Percentiles rank a stretch among this genome's conserved stretches.
phyloP scores from a whole-genome alignment of 2,797 vertebrate species.

The Petrocephalus schoutedeni region DNA sequence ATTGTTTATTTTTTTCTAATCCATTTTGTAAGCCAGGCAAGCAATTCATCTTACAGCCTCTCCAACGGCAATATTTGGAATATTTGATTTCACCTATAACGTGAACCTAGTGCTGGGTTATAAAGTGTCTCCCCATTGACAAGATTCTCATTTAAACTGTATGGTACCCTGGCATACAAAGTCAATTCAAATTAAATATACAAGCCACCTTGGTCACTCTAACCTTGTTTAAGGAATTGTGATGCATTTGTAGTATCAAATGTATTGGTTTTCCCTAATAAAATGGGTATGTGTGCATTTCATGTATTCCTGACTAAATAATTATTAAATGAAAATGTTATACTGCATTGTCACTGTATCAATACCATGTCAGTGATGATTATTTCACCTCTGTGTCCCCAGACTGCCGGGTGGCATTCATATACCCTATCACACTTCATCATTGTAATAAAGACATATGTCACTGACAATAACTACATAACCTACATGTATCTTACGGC shows the following conservation, averaged over 20 bases:
- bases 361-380: background rate
- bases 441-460: background rate
- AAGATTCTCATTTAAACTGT: background rate
- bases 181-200: background rate
- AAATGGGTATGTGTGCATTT: background rate
- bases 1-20: conserved; percentile 4
- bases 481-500: background rate
- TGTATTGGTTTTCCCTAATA: background rate
- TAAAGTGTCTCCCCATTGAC: background rate
- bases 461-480: background rate
- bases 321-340: background rate
- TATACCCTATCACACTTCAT: background rate
- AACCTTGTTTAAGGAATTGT: background rate
- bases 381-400: background rate
- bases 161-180: background rate
- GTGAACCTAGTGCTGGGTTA: background rate
- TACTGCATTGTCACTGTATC: background rate
- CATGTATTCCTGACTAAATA: background rate
- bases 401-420: background rate
- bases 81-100: no score
- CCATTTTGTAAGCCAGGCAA: background rate
- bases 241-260: background rate
- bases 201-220: background rate
- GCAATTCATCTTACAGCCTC: background rate
- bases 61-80: background rate